A percentile compares a stretch with the other conserved stretches of the same genome.
These are phyloP conservation scores for Hyposmocoma kahamanoa DNA, from an alignment of 1,140 invertebrate species.

Conservation along the genomic window DNA sequence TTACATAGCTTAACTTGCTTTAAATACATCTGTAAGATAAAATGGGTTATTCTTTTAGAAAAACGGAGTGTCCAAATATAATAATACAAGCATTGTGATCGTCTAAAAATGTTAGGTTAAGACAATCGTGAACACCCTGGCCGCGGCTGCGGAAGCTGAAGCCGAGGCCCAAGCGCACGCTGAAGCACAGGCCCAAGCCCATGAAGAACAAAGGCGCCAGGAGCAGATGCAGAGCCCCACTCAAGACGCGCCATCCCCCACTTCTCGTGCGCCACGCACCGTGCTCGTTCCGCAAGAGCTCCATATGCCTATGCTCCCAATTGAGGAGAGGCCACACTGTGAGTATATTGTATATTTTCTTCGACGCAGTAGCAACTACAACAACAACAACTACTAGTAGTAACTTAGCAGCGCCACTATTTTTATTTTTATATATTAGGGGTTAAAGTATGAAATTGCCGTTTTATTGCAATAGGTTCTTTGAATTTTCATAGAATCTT, in stretches of 20 bases:
- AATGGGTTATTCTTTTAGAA: no score
- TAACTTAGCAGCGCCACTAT: no score
- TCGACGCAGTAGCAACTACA: no score
- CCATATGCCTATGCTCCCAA: no score
- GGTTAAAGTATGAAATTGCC: no score
- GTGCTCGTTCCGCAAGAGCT: constrained; percentile 57
- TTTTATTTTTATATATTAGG: no score
- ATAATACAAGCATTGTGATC: neutral
- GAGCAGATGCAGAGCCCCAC: no score
- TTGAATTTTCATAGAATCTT: no score
- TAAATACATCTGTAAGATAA: no score
- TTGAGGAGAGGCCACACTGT: constrained; percentile 61
- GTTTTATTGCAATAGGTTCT: no score
- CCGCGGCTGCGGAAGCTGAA: constrained; percentile 39
- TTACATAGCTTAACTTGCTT: no score
- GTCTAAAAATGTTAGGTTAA: constrained; percentile 57
- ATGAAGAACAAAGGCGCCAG: constrained; percentile 14
- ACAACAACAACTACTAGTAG: no score
- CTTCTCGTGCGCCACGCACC: constrained; percentile 46
- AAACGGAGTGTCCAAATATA: neutral
- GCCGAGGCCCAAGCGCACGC: constrained; percentile 35
- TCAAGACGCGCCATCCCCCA: constrained; percentile 19
- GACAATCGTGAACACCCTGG: constrained; percentile 58
- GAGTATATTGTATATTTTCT: constrained; percentile 30
- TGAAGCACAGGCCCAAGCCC: constrained; percentile 31